A percentile compares a stretch with the other conserved stretches of the same genome.
Conservation (phyloP, 1,140 invertebrate genomes). For the Agraylea sexmaculata region DNA sequence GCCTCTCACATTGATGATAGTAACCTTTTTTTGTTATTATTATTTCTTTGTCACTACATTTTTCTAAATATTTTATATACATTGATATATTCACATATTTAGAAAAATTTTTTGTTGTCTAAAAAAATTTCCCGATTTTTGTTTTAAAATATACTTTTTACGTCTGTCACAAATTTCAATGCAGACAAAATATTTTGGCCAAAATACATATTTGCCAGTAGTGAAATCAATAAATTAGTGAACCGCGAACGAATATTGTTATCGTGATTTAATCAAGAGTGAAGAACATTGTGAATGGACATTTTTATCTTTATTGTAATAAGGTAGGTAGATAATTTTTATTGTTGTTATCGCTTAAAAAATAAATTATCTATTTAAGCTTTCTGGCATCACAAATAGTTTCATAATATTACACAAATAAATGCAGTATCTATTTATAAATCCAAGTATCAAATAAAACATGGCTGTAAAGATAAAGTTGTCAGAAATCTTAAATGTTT, state of each 20-base stretch:
- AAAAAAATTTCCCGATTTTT: too few species aligned
- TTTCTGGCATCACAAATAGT: too few species aligned
- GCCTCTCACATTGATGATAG: slow-evolving; percentile 1
- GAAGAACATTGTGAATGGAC: slow-evolving; percentile 38
- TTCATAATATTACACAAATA: too few species aligned
- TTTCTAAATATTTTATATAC: background rate
- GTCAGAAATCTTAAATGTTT: too few species aligned
- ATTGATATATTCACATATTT: background rate
- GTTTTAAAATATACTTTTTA: too few species aligned
- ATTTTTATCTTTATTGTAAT: slow-evolving; percentile 22
- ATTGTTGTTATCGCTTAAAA: slow-evolving; percentile 5
- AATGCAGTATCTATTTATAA: too few species aligned
- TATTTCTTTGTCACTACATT: slow-evolving; percentile 24
- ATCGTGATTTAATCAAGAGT: slow-evolving; percentile 22
- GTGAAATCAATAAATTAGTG: slow-evolving; percentile 8
- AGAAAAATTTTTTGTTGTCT: slow-evolving; percentile 13
- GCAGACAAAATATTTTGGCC: too few species aligned
- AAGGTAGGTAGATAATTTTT: slow-evolving; percentile 32
- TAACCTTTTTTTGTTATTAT: background rate
- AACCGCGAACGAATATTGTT: slow-evolving; percentile 8
- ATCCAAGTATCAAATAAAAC: too few species aligned
- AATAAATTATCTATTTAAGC: slow-evolving; percentile 1
- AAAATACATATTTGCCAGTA: slow-evolving; percentile 4
- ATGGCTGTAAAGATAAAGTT: too few species aligned
- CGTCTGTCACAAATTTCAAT: too few species aligned